phyloP scores from a whole-genome alignment of 2,113 vertebrate genomes.

The Anhinga rufa region DNA sequence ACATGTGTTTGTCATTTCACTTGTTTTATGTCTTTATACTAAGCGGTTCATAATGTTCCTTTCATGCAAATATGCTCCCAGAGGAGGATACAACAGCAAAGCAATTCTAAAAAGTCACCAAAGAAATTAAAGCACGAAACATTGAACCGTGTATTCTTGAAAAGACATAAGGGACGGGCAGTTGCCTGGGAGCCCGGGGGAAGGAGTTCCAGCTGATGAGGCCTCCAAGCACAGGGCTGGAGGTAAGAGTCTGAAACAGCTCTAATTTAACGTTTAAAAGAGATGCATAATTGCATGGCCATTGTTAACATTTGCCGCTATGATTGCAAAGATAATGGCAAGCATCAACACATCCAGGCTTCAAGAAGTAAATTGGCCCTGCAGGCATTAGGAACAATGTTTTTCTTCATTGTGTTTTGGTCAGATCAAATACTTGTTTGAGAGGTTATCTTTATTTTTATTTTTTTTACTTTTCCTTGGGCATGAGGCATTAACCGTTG shows the following conservation, averaged over 20 bases:
- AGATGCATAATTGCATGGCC: neutral
- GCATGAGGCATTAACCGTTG: neutral
- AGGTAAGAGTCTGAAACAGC: neutral
- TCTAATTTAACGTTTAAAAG: neutral
- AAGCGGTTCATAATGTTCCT: neutral
- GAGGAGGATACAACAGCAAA: neutral
- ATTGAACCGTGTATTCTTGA: neutral
- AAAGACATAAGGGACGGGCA: neutral
- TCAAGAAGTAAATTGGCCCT: neutral
- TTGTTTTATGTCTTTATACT: neutral
- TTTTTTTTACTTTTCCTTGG: neutral
- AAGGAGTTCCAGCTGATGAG: neutral
- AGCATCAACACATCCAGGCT: neutral
- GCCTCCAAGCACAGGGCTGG: neutral
- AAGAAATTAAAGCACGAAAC: neutral
- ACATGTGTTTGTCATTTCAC: slow-evolving; percentile 4
- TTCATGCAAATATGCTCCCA: slow-evolving; percentile 28
- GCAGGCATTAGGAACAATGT: neutral
- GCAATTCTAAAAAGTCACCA: neutral
- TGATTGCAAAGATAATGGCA: neutral
- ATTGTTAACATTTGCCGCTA: neutral
- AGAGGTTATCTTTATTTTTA: neutral
- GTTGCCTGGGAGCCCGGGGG: neutral
- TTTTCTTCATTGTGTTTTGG: neutral
- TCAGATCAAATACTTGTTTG: neutral